Percentiles rank a stretch among this genome's conserved stretches.
These are phyloP conservation scores for Pollimyrus isidori DNA, from an alignment of 2,113 vertebrate species.

Conservation along the genomic window DNA sequence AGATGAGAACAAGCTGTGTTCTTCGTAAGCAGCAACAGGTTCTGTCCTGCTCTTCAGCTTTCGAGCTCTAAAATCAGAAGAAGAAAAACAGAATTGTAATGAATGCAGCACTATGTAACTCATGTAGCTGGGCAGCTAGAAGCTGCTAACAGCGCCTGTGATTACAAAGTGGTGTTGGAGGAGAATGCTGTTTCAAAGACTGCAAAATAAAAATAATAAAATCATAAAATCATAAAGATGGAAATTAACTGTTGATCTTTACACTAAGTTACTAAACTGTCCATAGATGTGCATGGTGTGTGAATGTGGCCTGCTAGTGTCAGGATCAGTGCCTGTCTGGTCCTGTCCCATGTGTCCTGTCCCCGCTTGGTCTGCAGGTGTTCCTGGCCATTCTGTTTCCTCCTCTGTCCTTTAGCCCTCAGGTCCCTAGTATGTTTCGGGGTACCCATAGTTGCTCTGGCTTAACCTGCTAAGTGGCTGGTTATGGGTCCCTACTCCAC, in stretches of 20 bases:
- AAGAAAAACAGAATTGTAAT: not conserved
- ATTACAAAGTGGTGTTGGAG: not conserved
- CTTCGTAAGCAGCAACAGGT: not conserved
- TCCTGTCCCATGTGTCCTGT: not conserved
- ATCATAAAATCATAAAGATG: not conserved
- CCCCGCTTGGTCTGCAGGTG: not conserved
- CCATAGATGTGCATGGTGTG: not conserved
- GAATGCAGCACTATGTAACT: not conserved
- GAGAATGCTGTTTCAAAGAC: not conserved
- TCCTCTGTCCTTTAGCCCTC: not conserved
- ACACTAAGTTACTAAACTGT: not conserved
- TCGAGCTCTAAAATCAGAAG: not conserved
- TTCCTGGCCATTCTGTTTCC: not conserved
- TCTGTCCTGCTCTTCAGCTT: not conserved
- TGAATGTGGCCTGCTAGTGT: not conserved
- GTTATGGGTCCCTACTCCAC: not conserved
- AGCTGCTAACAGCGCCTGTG: not conserved
- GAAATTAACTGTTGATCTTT: not conserved
- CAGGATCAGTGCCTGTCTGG: not conserved
- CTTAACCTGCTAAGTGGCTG: not conserved
- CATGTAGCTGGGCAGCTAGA: not conserved
- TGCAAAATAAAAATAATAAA: not conserved
- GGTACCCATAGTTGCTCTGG: not conserved
- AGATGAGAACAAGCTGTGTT: conserved; percentile 32
- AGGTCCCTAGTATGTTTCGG: not conserved